Base-by-base conservation (phyloP, 35 echinoderm and acorn worm species). In the Stichopus chloronotus region DNA sequence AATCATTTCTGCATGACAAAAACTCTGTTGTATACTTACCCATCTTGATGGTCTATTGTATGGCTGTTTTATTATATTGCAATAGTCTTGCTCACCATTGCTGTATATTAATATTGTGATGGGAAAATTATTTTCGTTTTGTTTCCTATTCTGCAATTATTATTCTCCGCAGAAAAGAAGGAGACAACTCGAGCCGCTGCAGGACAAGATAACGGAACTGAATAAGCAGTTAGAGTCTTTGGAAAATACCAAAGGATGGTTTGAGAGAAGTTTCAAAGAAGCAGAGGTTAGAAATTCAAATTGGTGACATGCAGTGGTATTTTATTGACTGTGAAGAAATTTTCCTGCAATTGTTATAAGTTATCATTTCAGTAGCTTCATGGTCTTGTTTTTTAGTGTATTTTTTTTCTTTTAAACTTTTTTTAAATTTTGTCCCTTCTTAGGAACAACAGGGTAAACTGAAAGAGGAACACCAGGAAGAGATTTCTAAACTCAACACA, bases 221-320 rank as follows among this genome's bases (percentile, higher is more conserved):
- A 92, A 94, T n/a, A 81, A 84, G 25, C 93, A 99, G 79, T 68
- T 99, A 11, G 81, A 93, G 94, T 95, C 97, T 52, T 83, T 99
- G 84, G 92, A 95, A 54, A 96, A 92, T 85, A 72, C 97, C 53
- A 99, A 93, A 74, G 97, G 97, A n/a, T 99, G 97, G 97, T 99
- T 99, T 96, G 95, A 99, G 85, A 99, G 97, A 85, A 96, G 97
- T 72, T 79, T 99, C 13, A 87, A 92, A 92, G 95, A 99, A 71
- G 63, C 94, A 55, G 97, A 99, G 95, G 97, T 99, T 83, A 52
- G 63, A 13, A 12, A 54, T 87, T 87, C 58, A 17, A n/a, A n/a
- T n/a, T 87, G 13, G 58, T 54, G 53, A 0, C 4, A 80, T 80
- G n/a, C n/a, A n/a, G n/a, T n/a, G n/a, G n/a, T n/a, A n/a, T n/a